Evolutionary conservation across 1,140 invertebrate species (phyloP).

Genomic region (Pollicipes pollicipes): DNA sequence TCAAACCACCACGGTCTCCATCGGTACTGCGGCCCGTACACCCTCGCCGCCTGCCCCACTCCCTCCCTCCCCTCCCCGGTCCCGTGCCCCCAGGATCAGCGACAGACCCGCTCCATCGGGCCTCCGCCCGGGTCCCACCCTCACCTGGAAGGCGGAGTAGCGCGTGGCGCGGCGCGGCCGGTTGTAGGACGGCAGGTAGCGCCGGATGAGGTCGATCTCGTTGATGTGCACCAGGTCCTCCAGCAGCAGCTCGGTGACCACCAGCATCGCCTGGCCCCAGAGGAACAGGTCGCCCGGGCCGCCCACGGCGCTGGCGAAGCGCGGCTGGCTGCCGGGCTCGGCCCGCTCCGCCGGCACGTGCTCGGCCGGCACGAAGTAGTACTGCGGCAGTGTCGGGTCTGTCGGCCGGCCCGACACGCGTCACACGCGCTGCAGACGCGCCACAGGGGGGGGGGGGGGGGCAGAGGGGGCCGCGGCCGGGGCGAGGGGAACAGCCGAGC

Average conservation of each 20-base stretch:
- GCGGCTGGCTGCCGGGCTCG: slow-evolving; percentile 40
- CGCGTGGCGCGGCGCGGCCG: slow-evolving; percentile 70
- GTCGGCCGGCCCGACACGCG: neutral
- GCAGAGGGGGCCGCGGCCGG: no score
- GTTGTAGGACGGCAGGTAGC: slow-evolving; percentile 90
- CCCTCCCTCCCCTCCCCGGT: no score
- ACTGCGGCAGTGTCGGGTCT: slow-evolving; percentile 53
- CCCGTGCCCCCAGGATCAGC: no score
- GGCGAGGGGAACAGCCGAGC: no score
- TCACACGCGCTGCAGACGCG: no score
- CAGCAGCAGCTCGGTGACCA: slow-evolving; percentile 78
- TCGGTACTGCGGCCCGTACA: no score
- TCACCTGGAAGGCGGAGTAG: slow-evolving; percentile 92
- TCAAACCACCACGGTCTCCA: no score
- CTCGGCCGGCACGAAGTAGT: slow-evolving; percentile 76
- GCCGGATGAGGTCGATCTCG: slow-evolving; percentile 84
- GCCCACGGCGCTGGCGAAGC: slow-evolving; percentile 39
- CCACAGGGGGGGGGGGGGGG: no score
- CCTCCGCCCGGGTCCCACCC: no score
- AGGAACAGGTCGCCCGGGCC: slow-evolving; percentile 36
- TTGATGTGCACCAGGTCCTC: slow-evolving; percentile 78
- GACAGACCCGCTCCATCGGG: no score
- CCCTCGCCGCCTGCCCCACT: no score
- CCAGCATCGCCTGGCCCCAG: slow-evolving; percentile 88
- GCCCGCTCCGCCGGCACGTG: slow-evolving; percentile 50